phyloP scores from a whole-genome alignment of 2,888 invertebrate genomes.

The Papilio demoleus region DNA sequence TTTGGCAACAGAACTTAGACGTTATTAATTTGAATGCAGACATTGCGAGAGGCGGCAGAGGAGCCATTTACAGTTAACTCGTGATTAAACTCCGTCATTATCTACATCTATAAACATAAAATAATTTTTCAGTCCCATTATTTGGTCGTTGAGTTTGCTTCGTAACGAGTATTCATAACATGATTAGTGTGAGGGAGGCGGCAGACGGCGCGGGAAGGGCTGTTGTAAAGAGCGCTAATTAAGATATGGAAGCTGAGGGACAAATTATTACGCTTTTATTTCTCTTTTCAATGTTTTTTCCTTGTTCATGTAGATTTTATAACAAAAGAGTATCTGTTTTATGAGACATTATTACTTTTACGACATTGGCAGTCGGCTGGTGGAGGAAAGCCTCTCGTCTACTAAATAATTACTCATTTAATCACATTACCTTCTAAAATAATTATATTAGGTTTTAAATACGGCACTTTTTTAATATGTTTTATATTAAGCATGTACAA shows the following conservation, averaged over 20 bases:
- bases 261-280: conserved; percentile 24
- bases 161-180: conserved; percentile 4
- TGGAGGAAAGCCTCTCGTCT: no score
- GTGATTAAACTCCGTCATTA: not conserved
- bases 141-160: conserved; percentile 5
- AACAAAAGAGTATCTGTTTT: conserved; percentile 8
- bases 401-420: no score
- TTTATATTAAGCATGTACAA: no score
- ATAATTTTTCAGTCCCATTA: conserved; percentile 18
- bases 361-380: no score
- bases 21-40: not conserved
- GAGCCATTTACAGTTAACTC: not conserved
- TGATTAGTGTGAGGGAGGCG: not conserved
- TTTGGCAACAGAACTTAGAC: not conserved
- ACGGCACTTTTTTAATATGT: no score
- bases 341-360: not conserved
- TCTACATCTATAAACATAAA: not conserved
- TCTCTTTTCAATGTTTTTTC: conserved; percentile 15
- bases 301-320: conserved; percentile 16
- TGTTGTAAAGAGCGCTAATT: conserved; percentile 27
- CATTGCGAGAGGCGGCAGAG: not conserved
- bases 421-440: not conserved
- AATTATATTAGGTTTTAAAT: not conserved
- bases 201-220: not conserved
- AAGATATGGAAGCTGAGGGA: conserved; percentile 16